Base-by-base conservation (phyloP, 2,113 vertebrate genomes). In the Sakesphorus luctuosus region DNA sequence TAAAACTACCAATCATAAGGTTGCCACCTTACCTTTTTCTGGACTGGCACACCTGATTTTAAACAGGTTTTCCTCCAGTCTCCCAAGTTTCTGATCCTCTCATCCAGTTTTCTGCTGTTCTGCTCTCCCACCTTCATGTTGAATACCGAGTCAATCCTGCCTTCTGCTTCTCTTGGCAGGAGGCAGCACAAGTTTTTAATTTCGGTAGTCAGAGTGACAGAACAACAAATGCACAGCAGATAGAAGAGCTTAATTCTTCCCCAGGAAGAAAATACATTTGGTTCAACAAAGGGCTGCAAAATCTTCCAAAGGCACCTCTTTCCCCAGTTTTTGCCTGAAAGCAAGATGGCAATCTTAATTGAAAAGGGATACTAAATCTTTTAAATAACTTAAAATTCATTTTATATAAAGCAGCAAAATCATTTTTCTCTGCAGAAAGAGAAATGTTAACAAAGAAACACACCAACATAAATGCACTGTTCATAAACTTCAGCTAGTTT, bases 371-470 rank as follows among this genome's bases (percentile, higher is more conserved):
- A 96, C 95, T 97, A 98, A 96, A 95, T 96, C 91, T 97, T 95
- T 97, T 91, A 97, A 98, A 98, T 98, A 98, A 98, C 98, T 98
- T 98, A 98, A 98, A 98, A 96, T 95, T 95, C 78, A 97, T 98
- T 97, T 97, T 96, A 97, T 97, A 97, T 94, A 98, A 98, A 98
- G 98, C 98, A 98, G 98, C 98, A 98, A 98, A 98, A 98, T 78
- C 97, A 92, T 96, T 96, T 97, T 97, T 98, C 96, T 98, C 97
- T 95, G 97, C 97, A 81, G 96, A 97, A 98, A 98, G 96, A 98
- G 96, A 97, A 97, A 91, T 84, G 96, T 97, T 96, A 98, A 97
- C 96, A 97, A 97, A 98, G 93, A 94, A 96, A 96, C 97, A 97
- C 96, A 89, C 97, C 96, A 94, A 98, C 79, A 96, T 84, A 83